Base-by-base conservation (phyloP, 2,888 invertebrate genomes). In the Tenthredo scrophulariae region DNA sequence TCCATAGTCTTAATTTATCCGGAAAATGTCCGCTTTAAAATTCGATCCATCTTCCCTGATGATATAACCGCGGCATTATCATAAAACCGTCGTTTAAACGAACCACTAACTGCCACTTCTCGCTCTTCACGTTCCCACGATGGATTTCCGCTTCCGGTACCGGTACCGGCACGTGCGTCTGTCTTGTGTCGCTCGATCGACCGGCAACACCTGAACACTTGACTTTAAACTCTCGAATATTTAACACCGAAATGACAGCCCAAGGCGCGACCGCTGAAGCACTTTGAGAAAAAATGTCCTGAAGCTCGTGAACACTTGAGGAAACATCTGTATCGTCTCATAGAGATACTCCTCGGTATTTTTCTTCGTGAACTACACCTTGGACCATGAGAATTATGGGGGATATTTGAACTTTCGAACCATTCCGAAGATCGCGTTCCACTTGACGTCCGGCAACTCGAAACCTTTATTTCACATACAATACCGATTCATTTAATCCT, bases 111-210 rank as follows among this genome's bases (percentile, higher is more conserved):
- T 86, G 86, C 87, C 90, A 90, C 88, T 91, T 88, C 89, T 88
- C 86, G 88, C 87, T 89, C 67, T 89, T 88, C 85, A 86, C 87
- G 88, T 91, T 91, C 91, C 89, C 91, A 91, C 90, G 89, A 86
- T 87, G 89, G 88, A 88, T 90, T 92, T 91, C 91, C 92, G 91
- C 90, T 91, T 91, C 92, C 92, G 90, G 90, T 86, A 50, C 37
- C 37, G 37, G 37, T 7, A 46, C 86, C 86, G 84, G 83, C 91
- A 91, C 92, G 91, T 90, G 91, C 89, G 86, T 86, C 87, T 62
- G 62, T 26, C 50, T 50, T 50, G 58, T 40, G 40, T 40, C 87
- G 87, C 83, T 86, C 86, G 84, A 88, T 89, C 86, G 86, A 79
- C 85, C 88, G 86, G 86, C 86, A 86, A 79, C 37, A 67, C 67